Evolutionary conservation across 2,888 invertebrate genomes (phyloP), one percentile per base, ranked within the genome.

Genomic region (Laothoe populi): DNA sequence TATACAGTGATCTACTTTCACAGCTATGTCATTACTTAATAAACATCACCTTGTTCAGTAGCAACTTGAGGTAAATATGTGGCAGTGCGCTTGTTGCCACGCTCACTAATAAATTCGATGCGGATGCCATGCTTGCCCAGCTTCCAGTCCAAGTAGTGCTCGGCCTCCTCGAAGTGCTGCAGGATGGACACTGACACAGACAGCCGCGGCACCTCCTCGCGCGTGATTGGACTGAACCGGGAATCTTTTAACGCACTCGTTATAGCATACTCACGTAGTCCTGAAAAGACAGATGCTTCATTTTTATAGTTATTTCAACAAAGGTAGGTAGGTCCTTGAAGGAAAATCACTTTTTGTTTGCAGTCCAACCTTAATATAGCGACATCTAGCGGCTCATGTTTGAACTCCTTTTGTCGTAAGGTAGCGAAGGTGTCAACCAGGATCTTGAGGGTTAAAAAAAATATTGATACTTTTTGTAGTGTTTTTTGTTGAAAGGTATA

Each of bases 31-130:
- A 35, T 35, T 35, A 38, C 4, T 8, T 1, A 38, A 38, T 11
- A 13, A 35, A 1, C 5, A 13, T 38, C 11, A 38, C 99, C 99
- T 96, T 99, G 99, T 90, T 99, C 99, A 61, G 96, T 95, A 72
- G 99, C 99, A 74, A 99, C 99, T 93, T 99, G 98, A 61, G 99
- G 99, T 87, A 99, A 94, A 91, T 99, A 99, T 70, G 99, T 99
- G 81, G 99, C 99, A 70, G 98, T 99, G 81, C 98, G 95, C 86
- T 98, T 98, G 78, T 96, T 96, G 69, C 99, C 97, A 80, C 98
- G 95, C 84, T 99, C 99, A 84, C 97, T 98, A 70, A 96, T 92
- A 85, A 99, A 99, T 92, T 99, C 99, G 75, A 99, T 99, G 62
- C 99, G 95, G 80, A 99, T 99, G 64, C 99, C 99, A 87, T 99